Evolutionary conservation across 2,113 vertebrate genomes (phyloP).

Genomic region (Coreoperca whiteheadi): DNA sequence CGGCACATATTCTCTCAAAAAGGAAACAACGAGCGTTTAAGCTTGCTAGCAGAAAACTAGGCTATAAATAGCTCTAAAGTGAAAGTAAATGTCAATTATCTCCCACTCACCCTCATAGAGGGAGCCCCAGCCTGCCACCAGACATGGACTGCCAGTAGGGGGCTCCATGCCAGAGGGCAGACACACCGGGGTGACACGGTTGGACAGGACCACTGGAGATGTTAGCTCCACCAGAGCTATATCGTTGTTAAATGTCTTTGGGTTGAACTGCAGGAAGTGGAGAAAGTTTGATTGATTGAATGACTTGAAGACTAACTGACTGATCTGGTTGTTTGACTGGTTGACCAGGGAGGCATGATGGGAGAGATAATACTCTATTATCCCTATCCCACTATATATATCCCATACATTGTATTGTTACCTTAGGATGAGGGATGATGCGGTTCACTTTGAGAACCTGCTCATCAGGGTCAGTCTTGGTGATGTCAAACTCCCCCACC

Average conservation of each 20-base stretch:
- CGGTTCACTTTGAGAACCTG: slow-evolving; percentile 88
- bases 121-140: slow-evolving; percentile 95
- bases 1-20: neutral
- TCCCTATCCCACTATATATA: neutral
- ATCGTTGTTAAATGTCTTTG: slow-evolving; percentile 94
- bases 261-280: slow-evolving; percentile 88
- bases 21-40: neutral
- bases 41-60: neutral
- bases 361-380: neutral
- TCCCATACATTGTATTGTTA: slow-evolving; percentile 52
- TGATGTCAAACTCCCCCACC: slow-evolving; percentile 89
- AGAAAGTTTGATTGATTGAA: slow-evolving; percentile 9
- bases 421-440: slow-evolving; percentile 94
- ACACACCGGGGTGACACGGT: slow-evolving; percentile 87
- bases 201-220: slow-evolving; percentile 77
- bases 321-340: neutral
- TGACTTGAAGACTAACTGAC: no score
- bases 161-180: slow-evolving; percentile 88
- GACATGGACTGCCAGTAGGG: slow-evolving; percentile 87
- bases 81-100: neutral
- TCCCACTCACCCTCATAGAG: slow-evolving; percentile 89
- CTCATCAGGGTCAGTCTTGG: slow-evolving; percentile 84
- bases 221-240: slow-evolving; percentile 93
- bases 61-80: neutral
- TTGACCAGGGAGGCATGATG: no score